These are phyloP conservation scores for Ricordea florida DNA, from an alignment of 92 coral and sea anemone genomes.

Conservation along the genomic window DNA sequence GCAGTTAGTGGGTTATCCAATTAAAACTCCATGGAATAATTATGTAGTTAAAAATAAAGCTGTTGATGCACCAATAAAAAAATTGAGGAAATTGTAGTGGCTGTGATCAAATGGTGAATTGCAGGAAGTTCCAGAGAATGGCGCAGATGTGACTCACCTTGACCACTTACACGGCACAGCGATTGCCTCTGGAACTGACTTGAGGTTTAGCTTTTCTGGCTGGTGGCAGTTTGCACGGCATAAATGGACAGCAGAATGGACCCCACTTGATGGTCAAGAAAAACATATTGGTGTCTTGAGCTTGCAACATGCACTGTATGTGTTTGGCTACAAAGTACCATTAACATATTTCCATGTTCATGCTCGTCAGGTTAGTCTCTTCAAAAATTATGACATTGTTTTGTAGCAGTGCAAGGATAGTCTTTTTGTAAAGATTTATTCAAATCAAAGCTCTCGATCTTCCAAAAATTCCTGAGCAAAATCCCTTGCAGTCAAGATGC, in stretches of 20 bases:
- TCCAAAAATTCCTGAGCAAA: too few species aligned
- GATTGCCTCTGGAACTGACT: slow-evolving; percentile 69
- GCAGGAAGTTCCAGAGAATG: slow-evolving; percentile 95
- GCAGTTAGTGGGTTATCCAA: too few species aligned
- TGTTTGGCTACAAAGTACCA: slow-evolving; percentile 79
- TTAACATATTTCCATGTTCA: slow-evolving; percentile 55
- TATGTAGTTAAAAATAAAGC: too few species aligned
- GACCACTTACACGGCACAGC: slow-evolving; percentile 71
- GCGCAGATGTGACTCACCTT: slow-evolving; percentile 83
- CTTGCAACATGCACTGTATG: slow-evolving; percentile 41
- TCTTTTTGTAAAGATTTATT: too few species aligned
- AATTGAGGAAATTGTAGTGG: too few species aligned
- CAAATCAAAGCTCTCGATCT: too few species aligned
- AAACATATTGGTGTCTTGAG: slow-evolving; percentile 74
- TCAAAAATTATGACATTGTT: not conserved
- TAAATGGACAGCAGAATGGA: slow-evolving; percentile 81
- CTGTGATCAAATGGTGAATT: too few species aligned
- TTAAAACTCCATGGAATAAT: too few species aligned
- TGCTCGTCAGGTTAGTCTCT: slow-evolving; percentile 86
- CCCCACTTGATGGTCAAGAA: slow-evolving; percentile 60
- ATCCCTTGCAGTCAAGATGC: too few species aligned
- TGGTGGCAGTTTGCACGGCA: slow-evolving; percentile 74
- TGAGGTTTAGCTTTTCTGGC: slow-evolving; percentile 58
- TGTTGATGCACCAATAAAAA: too few species aligned
- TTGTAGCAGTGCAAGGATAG: too few species aligned